Evolutionary conservation across 2,888 invertebrate species (phyloP), one percentile per base, ranked within the genome.

Genomic region (Blera fallax): DNA sequence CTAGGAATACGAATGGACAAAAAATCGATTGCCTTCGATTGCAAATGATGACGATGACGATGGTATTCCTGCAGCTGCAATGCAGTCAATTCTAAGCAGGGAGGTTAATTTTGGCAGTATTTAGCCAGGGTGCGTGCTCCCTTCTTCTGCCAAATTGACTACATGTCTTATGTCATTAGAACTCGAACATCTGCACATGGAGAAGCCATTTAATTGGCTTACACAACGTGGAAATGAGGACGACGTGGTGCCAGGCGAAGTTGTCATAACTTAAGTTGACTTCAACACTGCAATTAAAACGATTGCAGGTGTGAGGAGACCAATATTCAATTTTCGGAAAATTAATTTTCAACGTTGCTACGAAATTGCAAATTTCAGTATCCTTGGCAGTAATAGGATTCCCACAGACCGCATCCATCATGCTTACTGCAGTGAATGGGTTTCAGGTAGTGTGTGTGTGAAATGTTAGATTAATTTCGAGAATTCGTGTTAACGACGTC

Each of bases 161-260:
- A 76, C 62, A 70, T 72, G 70, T 65, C 60, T 72, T 64, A 24
- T 54, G 54, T 64, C 72, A 78, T 70, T 78, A 70, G 62, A 11
- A 21, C 14, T 29, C 29, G 24, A 3, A 4, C 24, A 24, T 24
- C 24, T 24, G 4, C 24, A 24, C 24, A 24, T 29, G 10, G 27
- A 32, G 8, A 16, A 16, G 2, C n/a, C 8, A 21, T 40, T 32
- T 62, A 58, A 60, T 72, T 43, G 62, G n/a, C 2, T 37, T 27
- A 43, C 54, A 7, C n/a, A 10, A 10, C 18, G 11, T 40, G 18
- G 11, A n/a, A n/a, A n/a, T n/a, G n/a, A n/a, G n/a, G 10, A 43
- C 29, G 52, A 18, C 24, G 4, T 24, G 4, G 4, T 24, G 24
- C 0, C 16, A 11, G 24, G 34, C n/a, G 56, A 64, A 52, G 16